Evolutionary conservation across 2,888 invertebrate genomes (phyloP).

Genomic region (Eristalis intricaria): DNA sequence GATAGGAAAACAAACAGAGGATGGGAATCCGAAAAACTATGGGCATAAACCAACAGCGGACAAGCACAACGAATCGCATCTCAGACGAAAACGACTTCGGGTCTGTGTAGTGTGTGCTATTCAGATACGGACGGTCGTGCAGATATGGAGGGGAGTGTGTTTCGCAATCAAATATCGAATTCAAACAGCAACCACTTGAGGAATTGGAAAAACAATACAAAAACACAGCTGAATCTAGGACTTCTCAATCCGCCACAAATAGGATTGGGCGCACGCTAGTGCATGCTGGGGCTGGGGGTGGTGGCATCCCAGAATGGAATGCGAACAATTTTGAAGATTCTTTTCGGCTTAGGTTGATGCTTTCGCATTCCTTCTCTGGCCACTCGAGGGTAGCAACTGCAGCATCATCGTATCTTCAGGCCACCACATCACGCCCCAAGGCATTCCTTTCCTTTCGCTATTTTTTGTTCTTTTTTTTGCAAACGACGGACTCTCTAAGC

Average conservation of each 20-base stretch:
- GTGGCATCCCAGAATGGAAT: constrained; percentile 37
- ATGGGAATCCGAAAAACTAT: constrained; percentile 17
- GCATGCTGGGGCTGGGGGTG: not conserved
- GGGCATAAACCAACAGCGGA: not conserved
- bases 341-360: not conserved
- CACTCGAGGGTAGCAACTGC: not conserved
- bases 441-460: not conserved
- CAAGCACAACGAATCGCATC: constrained; percentile 4
- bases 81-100: constrained; percentile 6
- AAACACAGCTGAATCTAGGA: constrained; percentile 32
- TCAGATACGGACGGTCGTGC: not conserved
- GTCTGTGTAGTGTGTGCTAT: not conserved
- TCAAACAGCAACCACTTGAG: constrained; percentile 38
- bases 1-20: constrained; percentile 28
- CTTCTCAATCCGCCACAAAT: constrained; percentile 17
- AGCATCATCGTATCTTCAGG: not conserved
- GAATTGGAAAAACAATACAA: constrained; percentile 11
- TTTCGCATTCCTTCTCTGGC: not conserved
- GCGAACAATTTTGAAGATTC: constrained; percentile 31
- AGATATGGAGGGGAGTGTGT: constrained; percentile 3
- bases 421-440: not conserved
- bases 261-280: constrained; percentile 4
- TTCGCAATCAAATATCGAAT: constrained; percentile 55
- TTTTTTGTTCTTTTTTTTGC: not conserved
- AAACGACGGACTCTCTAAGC: constrained; percentile 23